These are phyloP conservation scores for Eidolon dupreanum DNA, from an alignment of 2,797 vertebrate species.

Conservation along the genomic window DNA sequence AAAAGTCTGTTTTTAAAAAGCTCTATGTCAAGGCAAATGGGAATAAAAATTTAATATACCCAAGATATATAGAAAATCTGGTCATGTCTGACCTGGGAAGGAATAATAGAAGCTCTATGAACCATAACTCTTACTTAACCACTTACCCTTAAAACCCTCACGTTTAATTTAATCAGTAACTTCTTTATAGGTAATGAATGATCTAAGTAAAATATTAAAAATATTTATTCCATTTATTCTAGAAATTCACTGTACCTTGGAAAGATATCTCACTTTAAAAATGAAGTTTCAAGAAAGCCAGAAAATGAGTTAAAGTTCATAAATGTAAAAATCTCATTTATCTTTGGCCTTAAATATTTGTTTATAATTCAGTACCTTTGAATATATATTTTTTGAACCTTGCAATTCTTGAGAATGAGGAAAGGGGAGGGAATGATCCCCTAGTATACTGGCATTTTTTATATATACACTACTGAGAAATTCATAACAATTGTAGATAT, in stretches of 20 bases:
- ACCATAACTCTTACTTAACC: neutral
- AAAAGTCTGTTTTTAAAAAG: neutral
- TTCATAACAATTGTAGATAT: neutral
- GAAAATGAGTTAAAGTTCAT: neutral
- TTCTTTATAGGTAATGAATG: slow-evolving; percentile 31
- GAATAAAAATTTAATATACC: slow-evolving; percentile 27
- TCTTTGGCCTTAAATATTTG: neutral
- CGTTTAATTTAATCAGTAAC: slow-evolving; percentile 30
- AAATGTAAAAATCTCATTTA: slow-evolving; percentile 27
- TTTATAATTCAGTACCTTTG: neutral
- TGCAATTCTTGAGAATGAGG: neutral
- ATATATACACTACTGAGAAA: slow-evolving; percentile 1
- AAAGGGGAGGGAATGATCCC: neutral
- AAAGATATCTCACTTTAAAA: slow-evolving; percentile 31
- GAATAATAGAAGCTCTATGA: neutral
- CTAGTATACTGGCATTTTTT: neutral
- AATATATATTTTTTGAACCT: neutral
- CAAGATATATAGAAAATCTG: neutral
- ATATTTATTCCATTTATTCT: slow-evolving; percentile 10
- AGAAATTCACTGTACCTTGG: neutral
- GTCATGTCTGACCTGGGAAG: neutral
- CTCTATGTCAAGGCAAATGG: neutral
- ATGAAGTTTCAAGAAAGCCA: slow-evolving; percentile 26
- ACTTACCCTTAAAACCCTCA: neutral
- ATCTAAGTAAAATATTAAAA: slow-evolving; percentile 36